These are phyloP conservation scores for Drosophila anceps DNA, from an alignment of 2,888 invertebrate species.

Conservation along the genomic window DNA sequence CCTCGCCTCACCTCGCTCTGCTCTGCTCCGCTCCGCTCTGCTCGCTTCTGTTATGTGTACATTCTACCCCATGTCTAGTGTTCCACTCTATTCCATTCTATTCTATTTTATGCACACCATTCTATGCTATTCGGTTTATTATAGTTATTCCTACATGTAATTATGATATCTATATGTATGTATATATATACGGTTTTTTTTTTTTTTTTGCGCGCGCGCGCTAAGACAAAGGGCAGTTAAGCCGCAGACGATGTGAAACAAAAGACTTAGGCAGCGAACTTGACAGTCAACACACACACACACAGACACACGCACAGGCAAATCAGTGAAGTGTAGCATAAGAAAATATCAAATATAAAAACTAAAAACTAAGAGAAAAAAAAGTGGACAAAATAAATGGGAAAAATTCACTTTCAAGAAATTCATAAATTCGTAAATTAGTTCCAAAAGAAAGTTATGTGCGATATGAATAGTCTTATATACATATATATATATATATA, in stretches of 20 bases:
- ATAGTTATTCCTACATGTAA: constrained; percentile 61
- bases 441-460: constrained; percentile 50
- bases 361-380: constrained; percentile 13
- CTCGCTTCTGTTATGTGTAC: neutral
- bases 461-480: constrained; percentile 39
- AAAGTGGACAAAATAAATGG: constrained; percentile 3
- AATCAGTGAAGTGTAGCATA: constrained; percentile 41
- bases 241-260: constrained; percentile 54
- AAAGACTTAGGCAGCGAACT: constrained; percentile 68
- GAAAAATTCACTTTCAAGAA: constrained; percentile 66
- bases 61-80: constrained; percentile 16
- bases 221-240: constrained; percentile 73
- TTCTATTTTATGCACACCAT: constrained; percentile 30
- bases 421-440: constrained; percentile 53
- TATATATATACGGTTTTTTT: constrained; percentile 20
- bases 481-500: neutral
- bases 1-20: neutral
- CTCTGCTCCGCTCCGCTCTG: neutral
- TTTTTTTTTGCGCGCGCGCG: constrained; percentile 38
- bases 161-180: constrained; percentile 48
- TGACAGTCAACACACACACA: constrained; percentile 33
- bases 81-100: constrained; percentile 35
- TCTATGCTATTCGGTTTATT: constrained; percentile 46
- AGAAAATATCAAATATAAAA: constrained; percentile 13
- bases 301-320: constrained; percentile 8